Base-by-base conservation (phyloP, 1,140 invertebrate genomes). In the Drosophila fuyamai region DNA sequence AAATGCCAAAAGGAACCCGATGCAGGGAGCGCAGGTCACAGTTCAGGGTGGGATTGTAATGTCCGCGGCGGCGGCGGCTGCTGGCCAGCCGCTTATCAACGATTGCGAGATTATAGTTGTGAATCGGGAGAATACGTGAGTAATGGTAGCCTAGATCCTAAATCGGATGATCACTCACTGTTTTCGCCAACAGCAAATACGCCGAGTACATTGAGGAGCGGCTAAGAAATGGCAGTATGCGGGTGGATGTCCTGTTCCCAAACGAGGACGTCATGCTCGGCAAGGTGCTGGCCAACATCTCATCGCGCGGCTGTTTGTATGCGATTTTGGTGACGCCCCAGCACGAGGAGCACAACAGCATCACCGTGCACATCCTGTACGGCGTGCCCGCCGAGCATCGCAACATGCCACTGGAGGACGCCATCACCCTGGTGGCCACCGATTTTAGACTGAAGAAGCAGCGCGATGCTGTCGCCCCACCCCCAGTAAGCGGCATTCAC, bases 401-500 rank as follows among this genome's bases (percentile, higher is more conserved):
- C 73, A 98, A 99, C 93, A 98, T 98, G 97, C 97, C 97, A 0
- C 83, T 98, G n/a, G 97, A 98, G 56, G 97, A 98, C 93, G 97
- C 97, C 2, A 94, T 98, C 59, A 94, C 94, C 63, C 93, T 98
- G 43, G 94, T 98, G 36, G 94, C 94, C 18, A 94, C 95, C 16
- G 97, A 97, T 92, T 98, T 97, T 93, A 95, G 95, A 55, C 94
- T 95, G 56, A 97, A 97, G 91, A 95, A 97, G 84, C 60, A 80
- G n/a, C 79, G 76, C 0, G 81, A 80, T 38, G 66, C 65, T 4
- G 43, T 65, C 0, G n/a, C 16, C 6, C 14, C 23, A 13, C 40
- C 48, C 1, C n/a, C 12, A 5, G 18, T n/a, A 0, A 7, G 59
- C 7, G 16, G 59, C 32, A 7, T 43, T 1, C 71, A 74, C 7